Evolutionary conservation across 2,888 invertebrate genomes (phyloP).

Genomic region (Yponomeuta malinellus): DNA sequence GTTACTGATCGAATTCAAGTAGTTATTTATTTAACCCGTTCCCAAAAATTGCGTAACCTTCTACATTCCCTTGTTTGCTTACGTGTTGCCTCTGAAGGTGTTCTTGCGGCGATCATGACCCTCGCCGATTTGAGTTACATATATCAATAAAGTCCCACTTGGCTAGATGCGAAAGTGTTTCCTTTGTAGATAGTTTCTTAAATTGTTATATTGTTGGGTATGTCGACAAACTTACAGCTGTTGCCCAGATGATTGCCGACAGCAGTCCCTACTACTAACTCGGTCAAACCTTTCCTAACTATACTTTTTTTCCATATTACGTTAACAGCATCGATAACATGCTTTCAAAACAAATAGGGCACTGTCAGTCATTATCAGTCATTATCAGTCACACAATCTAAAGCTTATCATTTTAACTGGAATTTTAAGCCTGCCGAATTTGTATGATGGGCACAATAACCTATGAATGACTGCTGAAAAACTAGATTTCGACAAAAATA

Average conservation of each 20-base stretch:
- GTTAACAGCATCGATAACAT: not conserved
- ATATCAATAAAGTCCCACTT: slow-evolving; percentile 17
- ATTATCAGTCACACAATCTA: no score
- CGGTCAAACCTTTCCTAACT: not conserved
- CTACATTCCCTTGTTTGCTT: slow-evolving; percentile 66
- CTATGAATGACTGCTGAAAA: no score
- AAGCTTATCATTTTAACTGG: no score
- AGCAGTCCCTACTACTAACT: no score
- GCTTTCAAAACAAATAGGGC: no score
- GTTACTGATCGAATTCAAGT: not conserved
- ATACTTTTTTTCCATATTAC: not conserved
- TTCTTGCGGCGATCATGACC: slow-evolving; percentile 62
- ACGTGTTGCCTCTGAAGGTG: slow-evolving; percentile 73
- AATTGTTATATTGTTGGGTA: not conserved
- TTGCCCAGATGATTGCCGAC: slow-evolving; percentile 2
- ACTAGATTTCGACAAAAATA: no score
- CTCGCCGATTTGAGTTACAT: slow-evolving; percentile 38
- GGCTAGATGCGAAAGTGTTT: not conserved
- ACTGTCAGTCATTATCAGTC: no score
- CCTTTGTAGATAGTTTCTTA: not conserved
- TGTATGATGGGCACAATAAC: no score
- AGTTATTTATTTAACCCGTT: slow-evolving; percentile 30
- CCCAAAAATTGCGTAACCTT: slow-evolving; percentile 70
- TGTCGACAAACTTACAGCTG: slow-evolving; percentile 1
- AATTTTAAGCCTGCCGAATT: no score